Percentiles rank a stretch among this genome's conserved stretches.
phyloP scores from a whole-genome alignment of 2,888 invertebrate genomes.

The Itoplectis maculator region DNA sequence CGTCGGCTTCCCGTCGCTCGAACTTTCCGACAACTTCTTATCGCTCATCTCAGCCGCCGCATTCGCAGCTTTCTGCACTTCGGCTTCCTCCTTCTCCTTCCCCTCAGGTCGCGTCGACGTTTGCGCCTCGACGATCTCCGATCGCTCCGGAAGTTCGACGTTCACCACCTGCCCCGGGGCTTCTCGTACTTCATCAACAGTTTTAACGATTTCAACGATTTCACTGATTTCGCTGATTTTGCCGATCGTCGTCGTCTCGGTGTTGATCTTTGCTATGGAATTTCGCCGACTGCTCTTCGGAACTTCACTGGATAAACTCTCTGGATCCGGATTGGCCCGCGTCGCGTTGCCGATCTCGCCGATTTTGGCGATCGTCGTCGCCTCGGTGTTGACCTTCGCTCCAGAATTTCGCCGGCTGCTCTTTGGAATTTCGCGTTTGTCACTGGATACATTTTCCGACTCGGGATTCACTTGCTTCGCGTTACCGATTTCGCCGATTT shows the following conservation, averaged over 20 bases:
- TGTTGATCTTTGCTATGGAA: too few species aligned
- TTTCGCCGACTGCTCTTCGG: too few species aligned
- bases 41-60: constrained; percentile 4
- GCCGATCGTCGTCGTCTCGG: background rate
- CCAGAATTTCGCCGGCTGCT: constrained; percentile 5
- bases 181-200: constrained; percentile 20
- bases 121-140: constrained; percentile 20
- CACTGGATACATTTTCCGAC: too few species aligned
- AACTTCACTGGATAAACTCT: too few species aligned
- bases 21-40: constrained; percentile 31
- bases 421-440: background rate
- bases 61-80: background rate
- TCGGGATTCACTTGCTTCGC: too few species aligned
- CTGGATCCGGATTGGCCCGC: too few species aligned
- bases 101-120: constrained; percentile 4
- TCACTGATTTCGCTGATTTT: constrained; percentile 20
- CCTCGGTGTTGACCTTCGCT: constrained; percentile 9
- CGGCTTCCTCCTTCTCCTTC: constrained; percentile 31
- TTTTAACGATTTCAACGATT: too few species aligned
- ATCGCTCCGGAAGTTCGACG: constrained; percentile 21
- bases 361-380: constrained; percentile 13
- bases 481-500: too few species aligned
- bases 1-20: constrained; percentile 38
- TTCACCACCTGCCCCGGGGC: constrained; percentile 25
- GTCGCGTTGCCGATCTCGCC: background rate